Evolutionary conservation across 2,797 vertebrate genomes (phyloP).

Genomic region (Betta splendens): DNA sequence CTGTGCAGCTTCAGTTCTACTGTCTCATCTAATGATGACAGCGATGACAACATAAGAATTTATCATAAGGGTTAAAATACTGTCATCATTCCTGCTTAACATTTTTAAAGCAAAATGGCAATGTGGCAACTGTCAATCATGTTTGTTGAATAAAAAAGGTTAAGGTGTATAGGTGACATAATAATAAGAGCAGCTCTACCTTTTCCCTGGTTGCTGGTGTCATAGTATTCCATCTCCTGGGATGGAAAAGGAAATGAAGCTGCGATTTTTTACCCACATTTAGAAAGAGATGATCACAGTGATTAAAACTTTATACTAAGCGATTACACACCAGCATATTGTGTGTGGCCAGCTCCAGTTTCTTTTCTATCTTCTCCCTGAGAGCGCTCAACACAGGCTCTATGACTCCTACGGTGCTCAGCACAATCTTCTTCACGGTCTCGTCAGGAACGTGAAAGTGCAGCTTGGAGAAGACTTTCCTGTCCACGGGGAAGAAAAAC

Average conservation of each 20-base stretch:
- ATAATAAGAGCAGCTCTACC: slow-evolving; percentile 61
- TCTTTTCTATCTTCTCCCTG: slow-evolving; percentile 77
- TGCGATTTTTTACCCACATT: not conserved
- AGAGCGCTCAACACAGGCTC: slow-evolving; percentile 76
- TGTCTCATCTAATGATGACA: slow-evolving; percentile 30
- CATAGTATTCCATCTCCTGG: slow-evolving; percentile 80
- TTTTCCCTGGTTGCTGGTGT: slow-evolving; percentile 63
- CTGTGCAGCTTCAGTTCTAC: slow-evolving; percentile 5
- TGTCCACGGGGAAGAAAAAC: slow-evolving; percentile 44
- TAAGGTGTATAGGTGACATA: not conserved
- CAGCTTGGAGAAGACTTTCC: slow-evolving; percentile 86
- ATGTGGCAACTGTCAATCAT: not conserved
- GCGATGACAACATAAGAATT: slow-evolving; percentile 16
- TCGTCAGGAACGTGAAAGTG: slow-evolving; percentile 79
- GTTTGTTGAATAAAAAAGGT: not conserved
- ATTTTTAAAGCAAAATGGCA: too few relatives aligned
- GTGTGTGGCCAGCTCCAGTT: slow-evolving; percentile 41
- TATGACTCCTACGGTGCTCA: slow-evolving; percentile 73
- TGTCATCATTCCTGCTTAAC: slow-evolving; percentile 34
- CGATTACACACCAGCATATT: slow-evolving; percentile 45
- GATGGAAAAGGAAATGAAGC: slow-evolving; percentile 4
- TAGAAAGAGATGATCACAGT: not conserved
- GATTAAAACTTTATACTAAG: not conserved
- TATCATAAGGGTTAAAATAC: slow-evolving; percentile 12
- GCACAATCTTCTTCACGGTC: slow-evolving; percentile 73